A percentile compares a stretch with the other conserved stretches of the same genome.
Conservation (phyloP, 2,113 vertebrate genomes). For the Halichoeres trimaculatus region DNA sequence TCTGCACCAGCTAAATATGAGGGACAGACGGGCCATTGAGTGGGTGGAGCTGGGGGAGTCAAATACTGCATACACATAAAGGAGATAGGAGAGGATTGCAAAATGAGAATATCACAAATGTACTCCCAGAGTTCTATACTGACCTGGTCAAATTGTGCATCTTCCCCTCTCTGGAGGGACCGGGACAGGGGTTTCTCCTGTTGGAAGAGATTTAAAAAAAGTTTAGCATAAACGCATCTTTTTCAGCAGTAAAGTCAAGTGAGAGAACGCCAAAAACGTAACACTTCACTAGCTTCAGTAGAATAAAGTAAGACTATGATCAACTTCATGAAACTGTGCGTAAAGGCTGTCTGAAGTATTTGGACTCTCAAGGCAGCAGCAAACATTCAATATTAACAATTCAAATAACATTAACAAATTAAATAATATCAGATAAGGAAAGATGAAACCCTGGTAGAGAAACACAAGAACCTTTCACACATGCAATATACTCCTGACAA, state of each 20-base stretch:
- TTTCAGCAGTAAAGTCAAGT: not conserved
- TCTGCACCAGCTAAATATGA: conserved; percentile 74
- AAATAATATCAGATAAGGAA: not conserved
- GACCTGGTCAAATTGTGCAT: conserved; percentile 99
- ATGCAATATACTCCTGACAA: no score
- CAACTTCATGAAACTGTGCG: not conserved
- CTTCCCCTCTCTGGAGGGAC: conserved; percentile 98
- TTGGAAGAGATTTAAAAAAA: not conserved
- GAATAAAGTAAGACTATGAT: not conserved
- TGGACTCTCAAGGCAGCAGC: not conserved
- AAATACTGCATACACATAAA: conserved; percentile 41
- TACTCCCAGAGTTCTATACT: conserved; percentile 20
- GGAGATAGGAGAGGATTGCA: not conserved
- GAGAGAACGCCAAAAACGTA: not conserved
- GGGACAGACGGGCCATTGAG: conserved; percentile 56
- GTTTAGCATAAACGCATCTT: not conserved
- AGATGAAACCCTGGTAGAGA: not conserved
- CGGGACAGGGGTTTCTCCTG: conserved; percentile 97
- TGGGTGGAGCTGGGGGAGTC: conserved; percentile 42
- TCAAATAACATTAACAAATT: no score
- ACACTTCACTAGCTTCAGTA: no score
- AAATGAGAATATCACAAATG: conserved; percentile 19
- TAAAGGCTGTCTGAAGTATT: not conserved
- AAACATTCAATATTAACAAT: not conserved
- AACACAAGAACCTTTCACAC: no score